Evolutionary conservation across 2,113 vertebrate genomes (phyloP).

Genomic region (Macrotis lagotis): DNA sequence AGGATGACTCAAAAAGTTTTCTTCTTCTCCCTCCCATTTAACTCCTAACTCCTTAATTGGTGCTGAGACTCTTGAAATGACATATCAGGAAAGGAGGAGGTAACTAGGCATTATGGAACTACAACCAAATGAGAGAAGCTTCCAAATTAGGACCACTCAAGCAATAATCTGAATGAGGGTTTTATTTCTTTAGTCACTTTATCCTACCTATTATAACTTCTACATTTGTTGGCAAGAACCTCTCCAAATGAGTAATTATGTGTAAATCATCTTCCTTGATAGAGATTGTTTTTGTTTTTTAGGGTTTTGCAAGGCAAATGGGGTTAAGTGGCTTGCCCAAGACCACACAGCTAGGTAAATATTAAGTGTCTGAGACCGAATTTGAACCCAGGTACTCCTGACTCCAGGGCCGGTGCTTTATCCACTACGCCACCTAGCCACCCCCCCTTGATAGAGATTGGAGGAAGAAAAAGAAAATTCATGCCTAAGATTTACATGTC

Average conservation of each 20-base stretch:
- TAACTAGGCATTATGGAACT: neutral
- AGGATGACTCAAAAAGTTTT: neutral
- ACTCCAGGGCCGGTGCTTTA: too few species aligned
- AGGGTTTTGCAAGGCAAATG: too few species aligned
- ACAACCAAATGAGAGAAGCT: neutral
- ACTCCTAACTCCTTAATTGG: neutral
- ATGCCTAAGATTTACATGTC: neutral
- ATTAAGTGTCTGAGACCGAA: too few species aligned
- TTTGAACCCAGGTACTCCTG: too few species aligned
- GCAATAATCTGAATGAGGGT: neutral
- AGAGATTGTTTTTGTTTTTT: too few species aligned
- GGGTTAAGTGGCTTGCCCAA: too few species aligned
- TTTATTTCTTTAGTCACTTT: neutral
- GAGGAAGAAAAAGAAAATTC: neutral
- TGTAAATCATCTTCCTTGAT: neutral
- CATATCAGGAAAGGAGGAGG: neutral
- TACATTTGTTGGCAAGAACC: neutral
- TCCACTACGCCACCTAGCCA: too few species aligned
- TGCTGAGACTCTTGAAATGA: neutral
- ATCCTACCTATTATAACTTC: neutral
- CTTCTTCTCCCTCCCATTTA: neutral
- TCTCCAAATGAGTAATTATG: neutral
- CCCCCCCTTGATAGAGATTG: neutral
- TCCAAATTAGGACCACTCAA: neutral
- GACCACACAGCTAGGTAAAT: too few species aligned